Percentiles rank a stretch among this genome's conserved stretches.
phyloP scores from a whole-genome alignment of 2,113 vertebrate genomes.

The Silurus asotus region DNA sequence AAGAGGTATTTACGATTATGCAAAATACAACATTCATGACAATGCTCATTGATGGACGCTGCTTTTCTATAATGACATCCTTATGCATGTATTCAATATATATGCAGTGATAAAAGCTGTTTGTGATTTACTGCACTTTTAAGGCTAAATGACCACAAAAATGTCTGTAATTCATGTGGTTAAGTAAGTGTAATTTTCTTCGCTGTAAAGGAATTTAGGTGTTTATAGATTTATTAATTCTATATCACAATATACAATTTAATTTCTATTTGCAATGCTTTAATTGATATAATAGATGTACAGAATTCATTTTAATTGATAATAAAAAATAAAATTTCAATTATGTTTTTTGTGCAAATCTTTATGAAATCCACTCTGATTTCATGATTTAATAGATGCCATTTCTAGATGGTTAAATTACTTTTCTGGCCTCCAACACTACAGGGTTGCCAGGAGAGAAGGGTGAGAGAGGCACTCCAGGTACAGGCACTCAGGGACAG shows the following conservation, averaged over 20 bases:
- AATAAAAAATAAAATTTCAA: neutral
- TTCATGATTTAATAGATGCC: neutral
- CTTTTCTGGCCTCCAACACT: constrained; percentile 11
- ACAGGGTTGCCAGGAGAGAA: constrained; percentile 91
- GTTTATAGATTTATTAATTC: neutral
- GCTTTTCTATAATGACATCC: neutral
- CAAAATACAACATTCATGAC: neutral
- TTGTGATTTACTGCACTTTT: constrained; percentile 22
- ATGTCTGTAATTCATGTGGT: constrained; percentile 10
- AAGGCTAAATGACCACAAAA: neutral
- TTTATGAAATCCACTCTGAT: neutral
- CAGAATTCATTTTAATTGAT: neutral
- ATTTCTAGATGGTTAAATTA: neutral
- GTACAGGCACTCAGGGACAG: constrained; percentile 82
- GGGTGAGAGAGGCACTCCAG: constrained; percentile 84
- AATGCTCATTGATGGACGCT: neutral
- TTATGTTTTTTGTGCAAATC: neutral
- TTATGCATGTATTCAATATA: constrained; percentile 18
- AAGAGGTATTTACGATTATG: constrained; percentile 76
- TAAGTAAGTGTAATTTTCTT: constrained; percentile 10
- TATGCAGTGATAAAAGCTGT: constrained; percentile 2
- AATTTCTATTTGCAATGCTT: too few species aligned
- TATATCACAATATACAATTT: too few species aligned
- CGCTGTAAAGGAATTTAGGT: neutral
- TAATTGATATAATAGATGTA: neutral